Percentiles rank a stretch among this genome's conserved stretches.
phyloP scores from a whole-genome alignment of 2,113 vertebrate species.

The Microcebus lehilahytsara region DNA sequence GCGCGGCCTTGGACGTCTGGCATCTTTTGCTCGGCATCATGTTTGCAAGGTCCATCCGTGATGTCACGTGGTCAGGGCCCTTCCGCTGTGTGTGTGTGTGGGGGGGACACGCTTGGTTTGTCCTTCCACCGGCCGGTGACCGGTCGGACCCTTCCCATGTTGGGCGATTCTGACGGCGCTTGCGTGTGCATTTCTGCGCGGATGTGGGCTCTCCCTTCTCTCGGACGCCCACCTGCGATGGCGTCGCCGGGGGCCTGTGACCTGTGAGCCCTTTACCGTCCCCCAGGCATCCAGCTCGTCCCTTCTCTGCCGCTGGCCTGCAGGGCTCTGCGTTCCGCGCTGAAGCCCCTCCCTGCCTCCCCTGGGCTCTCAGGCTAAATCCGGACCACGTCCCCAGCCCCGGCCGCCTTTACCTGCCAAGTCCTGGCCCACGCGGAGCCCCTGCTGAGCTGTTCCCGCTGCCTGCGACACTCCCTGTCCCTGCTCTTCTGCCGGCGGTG shows the following conservation, averaged over 20 bases:
- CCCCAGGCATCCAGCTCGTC: neutral
- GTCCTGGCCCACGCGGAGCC: neutral
- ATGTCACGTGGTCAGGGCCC: neutral
- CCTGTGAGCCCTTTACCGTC: neutral
- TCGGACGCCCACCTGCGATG: neutral
- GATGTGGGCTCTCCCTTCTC: neutral
- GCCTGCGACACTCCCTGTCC: neutral
- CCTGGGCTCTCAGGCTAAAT: neutral
- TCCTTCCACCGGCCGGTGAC: neutral
- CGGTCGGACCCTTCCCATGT: neutral
- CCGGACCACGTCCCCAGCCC: fast-evolving
- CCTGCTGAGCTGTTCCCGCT: neutral
- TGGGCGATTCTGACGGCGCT: neutral
- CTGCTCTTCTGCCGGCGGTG: neutral
- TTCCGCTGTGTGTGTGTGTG: neutral
- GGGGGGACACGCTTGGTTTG: neutral
- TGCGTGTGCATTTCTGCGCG: neutral
- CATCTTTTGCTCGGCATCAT: neutral
- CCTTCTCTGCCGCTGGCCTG: neutral
- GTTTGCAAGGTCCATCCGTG: neutral
- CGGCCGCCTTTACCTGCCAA: neutral
- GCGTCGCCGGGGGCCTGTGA: too few relatives aligned
- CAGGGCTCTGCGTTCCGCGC: too few relatives aligned
- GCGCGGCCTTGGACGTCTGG: neutral
- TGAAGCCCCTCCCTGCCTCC: neutral